Base-by-base conservation (phyloP, 2,797 vertebrate species). In the Poeciliopsis infans region DNA sequence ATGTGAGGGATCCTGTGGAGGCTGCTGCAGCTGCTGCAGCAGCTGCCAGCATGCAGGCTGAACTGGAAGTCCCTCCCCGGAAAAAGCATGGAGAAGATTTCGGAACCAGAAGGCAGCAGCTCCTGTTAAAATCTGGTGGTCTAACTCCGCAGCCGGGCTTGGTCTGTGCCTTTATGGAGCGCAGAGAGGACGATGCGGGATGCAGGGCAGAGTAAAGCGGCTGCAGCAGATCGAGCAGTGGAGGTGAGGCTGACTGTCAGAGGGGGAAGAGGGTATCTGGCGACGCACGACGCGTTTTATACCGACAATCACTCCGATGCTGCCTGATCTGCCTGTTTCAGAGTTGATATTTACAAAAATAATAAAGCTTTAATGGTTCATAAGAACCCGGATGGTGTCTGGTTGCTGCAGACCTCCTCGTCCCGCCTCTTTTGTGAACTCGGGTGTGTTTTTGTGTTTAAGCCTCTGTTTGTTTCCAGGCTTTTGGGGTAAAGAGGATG, bases 21-120 rank as follows among this genome's bases (percentile, higher is more conserved):
- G 16, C 69, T 68, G 57, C 46, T 6, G 45, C 46, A 16, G 41
- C 41, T 5, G 36, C 36, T 39, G 43, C 43, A 46, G 47, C 39
- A 28, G 72, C 72, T 72, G 8, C 10, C 57, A 46, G 46, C 25
- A 46, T 1, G 28, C 47, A 16, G 69, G 7, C 47, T 79, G 70
- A 83, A 75, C 82, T 87, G 87, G 82, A 92, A 92, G 94, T 94
- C 93, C 94, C 94, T 89, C 94, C 94, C 94, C 94, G 94, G 94
- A 95, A 95, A 89, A 89, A 92, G 90, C 85, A 85, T 85, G 91
- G 83, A 79, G 82, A 16, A 74, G 79, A 59, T 73, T 59, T 87
- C 55, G 31, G 87, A 86, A 79, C 81, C 71, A 83, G 83, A 51
- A 82, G 3, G 3, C 78, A 4, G 3, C 78, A 4, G 45, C 25